phyloP scores from a whole-genome alignment of 2,888 invertebrate species.

The Eubasilissa splendida region DNA sequence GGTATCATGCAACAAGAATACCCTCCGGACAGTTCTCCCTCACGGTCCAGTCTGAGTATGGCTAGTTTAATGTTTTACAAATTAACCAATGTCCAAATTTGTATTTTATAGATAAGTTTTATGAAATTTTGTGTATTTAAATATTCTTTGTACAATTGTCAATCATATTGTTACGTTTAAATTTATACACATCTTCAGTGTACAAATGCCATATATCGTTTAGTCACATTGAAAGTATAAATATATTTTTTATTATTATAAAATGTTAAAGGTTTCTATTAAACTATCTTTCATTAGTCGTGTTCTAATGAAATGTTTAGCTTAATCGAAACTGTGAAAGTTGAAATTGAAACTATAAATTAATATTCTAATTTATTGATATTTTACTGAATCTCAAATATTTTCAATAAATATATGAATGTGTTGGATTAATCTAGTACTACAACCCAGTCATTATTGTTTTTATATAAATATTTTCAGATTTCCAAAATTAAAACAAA shows the following conservation, averaged over 20 bases:
- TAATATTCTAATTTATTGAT: not conserved
- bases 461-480: no score
- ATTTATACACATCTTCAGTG: slow-evolving; percentile 23
- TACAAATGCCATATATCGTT: slow-evolving; percentile 21
- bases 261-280: slow-evolving; percentile 3
- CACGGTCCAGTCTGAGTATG: slow-evolving; percentile 94
- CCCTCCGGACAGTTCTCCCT: slow-evolving; percentile 87
- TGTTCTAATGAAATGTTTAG: not conserved
- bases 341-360: not conserved
- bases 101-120: slow-evolving; percentile 21
- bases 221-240: slow-evolving; percentile 16
- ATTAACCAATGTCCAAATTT: slow-evolving; percentile 1
- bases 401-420: no score
- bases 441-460: no score
- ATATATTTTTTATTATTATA: slow-evolving; percentile 21
- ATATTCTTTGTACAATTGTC: not conserved
- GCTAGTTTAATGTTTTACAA: slow-evolving; percentile 67
- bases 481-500: not conserved
- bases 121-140: not conserved
- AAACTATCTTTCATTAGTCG: slow-evolving; percentile 2
- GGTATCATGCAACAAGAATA: slow-evolving; percentile 92
- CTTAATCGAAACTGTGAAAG: not conserved
- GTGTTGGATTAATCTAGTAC: no score
- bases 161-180: slow-evolving; percentile 17
- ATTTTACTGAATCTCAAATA: no score